These are phyloP conservation scores for Poeciliopsis gracilis DNA, from an alignment of 2,797 vertebrate species.

Conservation along the genomic window DNA sequence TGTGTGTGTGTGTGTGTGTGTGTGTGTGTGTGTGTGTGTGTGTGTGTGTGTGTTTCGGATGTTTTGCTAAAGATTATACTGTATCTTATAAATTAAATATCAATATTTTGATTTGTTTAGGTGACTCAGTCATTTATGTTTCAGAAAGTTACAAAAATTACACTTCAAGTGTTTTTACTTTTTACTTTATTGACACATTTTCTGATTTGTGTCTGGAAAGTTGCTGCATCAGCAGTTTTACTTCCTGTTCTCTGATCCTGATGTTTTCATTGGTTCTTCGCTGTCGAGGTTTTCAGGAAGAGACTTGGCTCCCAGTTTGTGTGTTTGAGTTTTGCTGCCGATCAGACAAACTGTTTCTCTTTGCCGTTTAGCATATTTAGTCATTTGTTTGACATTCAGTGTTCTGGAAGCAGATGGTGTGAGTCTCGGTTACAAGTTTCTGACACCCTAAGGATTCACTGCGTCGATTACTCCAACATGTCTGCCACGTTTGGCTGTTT, in stretches of 20 bases:
- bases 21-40: too few species aligned
- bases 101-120: background rate
- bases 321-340: constrained; percentile 44
- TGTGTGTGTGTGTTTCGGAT: background rate
- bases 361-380: constrained; percentile 67
- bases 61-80: background rate
- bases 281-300: constrained; percentile 9
- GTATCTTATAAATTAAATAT: background rate
- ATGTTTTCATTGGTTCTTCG: constrained; percentile 20
- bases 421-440: constrained; percentile 72
- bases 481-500: constrained; percentile 47
- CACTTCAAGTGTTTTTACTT: background rate
- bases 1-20: background rate
- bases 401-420: constrained; percentile 70
- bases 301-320: constrained; percentile 26
- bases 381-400: constrained; percentile 70
- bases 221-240: too few species aligned
- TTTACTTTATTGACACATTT: too few species aligned
- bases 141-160: background rate
- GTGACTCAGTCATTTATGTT: background rate
- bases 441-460: constrained; percentile 69
- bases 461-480: constrained; percentile 62
- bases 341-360: constrained; percentile 64
- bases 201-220: too few species aligned
- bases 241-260: background rate